Evolutionary conservation across 2,113 vertebrate genomes (phyloP).

Genomic region (Zeus faber): DNA sequence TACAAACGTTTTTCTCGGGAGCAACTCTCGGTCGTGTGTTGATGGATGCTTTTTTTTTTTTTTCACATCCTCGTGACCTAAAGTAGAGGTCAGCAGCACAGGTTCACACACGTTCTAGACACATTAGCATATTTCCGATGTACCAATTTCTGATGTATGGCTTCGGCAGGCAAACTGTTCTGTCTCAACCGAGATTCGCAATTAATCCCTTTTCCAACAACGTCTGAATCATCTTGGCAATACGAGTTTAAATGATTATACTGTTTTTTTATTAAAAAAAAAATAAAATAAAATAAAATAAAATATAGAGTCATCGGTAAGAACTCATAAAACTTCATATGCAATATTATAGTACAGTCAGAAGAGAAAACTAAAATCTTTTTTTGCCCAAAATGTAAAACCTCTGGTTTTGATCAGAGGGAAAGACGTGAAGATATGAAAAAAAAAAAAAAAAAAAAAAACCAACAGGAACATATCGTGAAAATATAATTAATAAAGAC

Average conservation of each 20-base stretch:
- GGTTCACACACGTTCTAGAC: conserved; percentile 26
- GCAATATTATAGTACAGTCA: conserved; percentile 48
- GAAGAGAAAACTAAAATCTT: conserved; percentile 40
- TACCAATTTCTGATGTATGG: neutral
- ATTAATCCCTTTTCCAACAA: neutral
- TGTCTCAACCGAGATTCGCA: neutral
- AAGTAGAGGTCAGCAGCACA: conserved; percentile 25
- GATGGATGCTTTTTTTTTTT: conserved; percentile 26
- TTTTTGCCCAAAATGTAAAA: conserved; percentile 35
- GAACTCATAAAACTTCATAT: conserved; percentile 32
- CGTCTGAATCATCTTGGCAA: conserved; percentile 5
- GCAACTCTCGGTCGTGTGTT: too few species aligned
- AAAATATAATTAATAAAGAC: conserved; percentile 10
- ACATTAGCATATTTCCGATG: conserved; percentile 16
- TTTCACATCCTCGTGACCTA: conserved; percentile 5
- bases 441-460: too few species aligned
- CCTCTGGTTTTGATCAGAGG: conserved; percentile 20
- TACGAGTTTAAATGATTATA: conserved; percentile 12
- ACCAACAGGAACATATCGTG: conserved; percentile 4
- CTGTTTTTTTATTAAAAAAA: conserved; percentile 16
- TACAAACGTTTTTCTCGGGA: too few species aligned
- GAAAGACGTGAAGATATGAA: conserved; percentile 6
- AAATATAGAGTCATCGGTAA: conserved; percentile 49
- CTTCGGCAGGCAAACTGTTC: neutral
- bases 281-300: conserved; percentile 34